phyloP scores from a whole-genome alignment of 2,113 vertebrate genomes.

The Eulemur macaco region DNA sequence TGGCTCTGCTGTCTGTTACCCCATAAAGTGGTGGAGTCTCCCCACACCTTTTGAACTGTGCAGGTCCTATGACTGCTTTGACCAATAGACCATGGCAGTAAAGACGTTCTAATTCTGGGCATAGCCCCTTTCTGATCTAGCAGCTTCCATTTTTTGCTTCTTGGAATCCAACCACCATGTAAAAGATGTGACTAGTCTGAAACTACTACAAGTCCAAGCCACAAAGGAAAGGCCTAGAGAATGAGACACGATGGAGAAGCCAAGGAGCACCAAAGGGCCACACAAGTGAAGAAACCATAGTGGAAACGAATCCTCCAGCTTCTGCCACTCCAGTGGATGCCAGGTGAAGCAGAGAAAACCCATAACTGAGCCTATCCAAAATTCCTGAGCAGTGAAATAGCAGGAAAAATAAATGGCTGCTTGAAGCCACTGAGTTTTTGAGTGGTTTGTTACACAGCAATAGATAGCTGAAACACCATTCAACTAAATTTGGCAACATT shows the following conservation, averaged over 20 bases:
- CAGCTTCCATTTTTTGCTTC: not conserved
- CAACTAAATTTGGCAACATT: constrained; percentile 10
- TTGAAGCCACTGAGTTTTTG: not conserved
- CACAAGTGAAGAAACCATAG: rapidly evolving
- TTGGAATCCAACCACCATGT: not conserved
- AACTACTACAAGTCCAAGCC: not conserved
- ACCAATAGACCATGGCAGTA: not conserved
- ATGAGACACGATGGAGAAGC: not conserved
- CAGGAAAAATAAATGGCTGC: not conserved
- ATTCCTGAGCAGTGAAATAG: not conserved
- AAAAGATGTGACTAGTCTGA: not conserved
- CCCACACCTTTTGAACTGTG: not conserved
- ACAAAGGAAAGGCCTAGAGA: not conserved
- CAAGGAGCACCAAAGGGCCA: not conserved
- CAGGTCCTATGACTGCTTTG: not conserved
- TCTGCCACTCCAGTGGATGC: not conserved
- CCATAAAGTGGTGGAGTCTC: not conserved
- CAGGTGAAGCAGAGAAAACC: not conserved
- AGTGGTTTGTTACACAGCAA: not conserved
- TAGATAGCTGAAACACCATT: not conserved
- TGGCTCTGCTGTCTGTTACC: not conserved
- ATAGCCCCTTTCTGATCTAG: not conserved
- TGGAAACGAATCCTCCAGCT: not conserved
- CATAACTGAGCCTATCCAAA: not conserved
- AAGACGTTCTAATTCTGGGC: not conserved